Base-by-base conservation (phyloP, 1,140 invertebrate genomes). In the Trialeurodes vaporariorum region DNA sequence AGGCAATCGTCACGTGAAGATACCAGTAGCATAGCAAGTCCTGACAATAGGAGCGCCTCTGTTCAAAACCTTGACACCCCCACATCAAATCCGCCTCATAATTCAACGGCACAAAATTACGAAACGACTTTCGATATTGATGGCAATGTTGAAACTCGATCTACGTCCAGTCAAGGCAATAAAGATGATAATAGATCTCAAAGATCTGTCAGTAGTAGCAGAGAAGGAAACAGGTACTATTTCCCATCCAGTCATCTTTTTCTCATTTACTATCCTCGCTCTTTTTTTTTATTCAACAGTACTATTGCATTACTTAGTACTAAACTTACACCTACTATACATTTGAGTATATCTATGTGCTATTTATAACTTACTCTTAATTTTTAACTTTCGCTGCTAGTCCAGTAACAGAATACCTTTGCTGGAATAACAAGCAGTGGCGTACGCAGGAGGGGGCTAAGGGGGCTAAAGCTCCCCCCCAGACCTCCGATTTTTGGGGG, bases 91-190 rank as follows among this genome's bases (percentile, higher is more conserved):
- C 34, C 34, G 17, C 34, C 67, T 1, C 61, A 64, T 49, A 61
- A 68, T 62, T 64, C 67, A 2, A n/a, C 62, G 22, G 49, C 63
- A 64, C 86, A 88, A 76, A 90, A 90, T 79, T 89, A 89, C 70
- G 89, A 91, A 75, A 91, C 88, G 2, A 91, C 88, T 1, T 91
- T 91, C 76, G 90, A 92, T 79, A 80, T 89, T 65, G 89, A 91
- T 69, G 88, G 88, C 26, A 93, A 93, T 78, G 87, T 92, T 65
- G 91, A 94, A 76, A 89, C 87, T 12, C 70, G 78, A 12, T 79
- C 77, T 1, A 78, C 78, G 1, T 77, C 75, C 23, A 79, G 76
- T 69, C 75, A 74, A 61, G 77, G 76, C 34, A 85, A 86, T 80
- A 68, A 86, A 82, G 79, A 87, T 79, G 74, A 86, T 81, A 74